Conservation (phyloP, 2,113 vertebrate genomes). For the Astur gentilis region DNA sequence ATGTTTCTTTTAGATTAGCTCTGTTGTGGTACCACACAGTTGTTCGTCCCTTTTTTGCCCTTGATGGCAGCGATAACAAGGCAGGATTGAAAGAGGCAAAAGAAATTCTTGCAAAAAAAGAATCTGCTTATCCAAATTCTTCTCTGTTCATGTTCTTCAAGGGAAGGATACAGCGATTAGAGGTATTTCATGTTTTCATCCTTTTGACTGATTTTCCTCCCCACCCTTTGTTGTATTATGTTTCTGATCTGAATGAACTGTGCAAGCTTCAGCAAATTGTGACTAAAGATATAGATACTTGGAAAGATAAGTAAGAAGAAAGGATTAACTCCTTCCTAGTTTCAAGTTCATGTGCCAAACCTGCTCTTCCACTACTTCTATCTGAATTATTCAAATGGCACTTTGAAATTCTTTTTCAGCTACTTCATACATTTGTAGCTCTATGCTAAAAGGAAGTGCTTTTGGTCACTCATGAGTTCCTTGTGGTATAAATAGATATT, state of each 20-base stretch:
- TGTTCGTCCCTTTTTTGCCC: constrained; percentile 95
- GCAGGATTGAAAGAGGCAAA: constrained; percentile 92
- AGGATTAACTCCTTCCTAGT: not conserved
- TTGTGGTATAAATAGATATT: not conserved
- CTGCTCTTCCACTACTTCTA: not conserved
- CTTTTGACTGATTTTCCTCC: not conserved
- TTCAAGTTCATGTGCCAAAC: not conserved
- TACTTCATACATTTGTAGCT: not conserved
- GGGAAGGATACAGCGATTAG: constrained; percentile 93
- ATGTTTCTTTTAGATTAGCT: constrained; percentile 80
- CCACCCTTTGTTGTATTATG: not conserved
- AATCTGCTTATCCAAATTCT: constrained; percentile 94
- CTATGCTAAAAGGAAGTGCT: not conserved
- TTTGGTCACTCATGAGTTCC: not conserved
- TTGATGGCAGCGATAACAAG: constrained; percentile 90
- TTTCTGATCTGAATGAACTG: not conserved
- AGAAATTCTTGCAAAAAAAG: constrained; percentile 93
- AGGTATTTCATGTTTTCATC: constrained; percentile 74
- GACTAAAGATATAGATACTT: not conserved
- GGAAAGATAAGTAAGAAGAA: not conserved
- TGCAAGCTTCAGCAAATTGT: not conserved
- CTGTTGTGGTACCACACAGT: constrained; percentile 98
- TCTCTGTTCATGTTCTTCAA: constrained; percentile 99
- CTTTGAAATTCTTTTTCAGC: not conserved
- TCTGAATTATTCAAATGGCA: not conserved